phyloP scores from a whole-genome alignment of 1,140 invertebrate species.

The Eumaeus atala region DNA sequence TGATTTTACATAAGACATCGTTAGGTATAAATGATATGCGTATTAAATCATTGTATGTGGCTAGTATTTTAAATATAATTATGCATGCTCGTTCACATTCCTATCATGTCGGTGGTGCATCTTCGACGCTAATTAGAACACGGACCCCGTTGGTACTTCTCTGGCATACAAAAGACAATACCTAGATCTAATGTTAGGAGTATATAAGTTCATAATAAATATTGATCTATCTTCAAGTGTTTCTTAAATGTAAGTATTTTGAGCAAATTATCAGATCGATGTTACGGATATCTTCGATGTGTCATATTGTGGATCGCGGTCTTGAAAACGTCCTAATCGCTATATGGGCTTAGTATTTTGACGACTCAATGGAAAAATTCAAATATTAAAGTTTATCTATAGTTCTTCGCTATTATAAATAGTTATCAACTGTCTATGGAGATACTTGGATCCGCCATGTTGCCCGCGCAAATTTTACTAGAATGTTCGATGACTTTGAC shows the following conservation, averaged over 20 bases:
- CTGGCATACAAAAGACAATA: constrained; percentile 74
- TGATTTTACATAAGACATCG: constrained; percentile 4
- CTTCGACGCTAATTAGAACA: constrained; percentile 30
- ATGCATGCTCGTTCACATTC: constrained; percentile 31
- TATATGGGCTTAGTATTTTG: constrained; percentile 6
- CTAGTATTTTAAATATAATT: constrained; percentile 11
- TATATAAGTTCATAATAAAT: constrained; percentile 68
- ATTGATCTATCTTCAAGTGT: constrained; percentile 71
- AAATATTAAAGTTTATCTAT: constrained; percentile 16
- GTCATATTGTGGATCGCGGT: constrained; percentile 5
- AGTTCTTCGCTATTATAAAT: constrained; percentile 10
- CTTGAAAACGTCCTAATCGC: constrained; percentile 12
- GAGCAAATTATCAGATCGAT: constrained; percentile 55
- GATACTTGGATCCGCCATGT: constrained; percentile 12
- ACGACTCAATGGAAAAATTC: constrained; percentile 9
- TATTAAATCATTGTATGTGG: constrained; percentile 20
- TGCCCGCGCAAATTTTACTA: constrained; percentile 9
- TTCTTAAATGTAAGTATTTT: constrained; percentile 67
- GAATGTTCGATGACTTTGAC: neutral
- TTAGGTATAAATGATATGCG: constrained; percentile 3
- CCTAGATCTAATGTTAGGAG: constrained; percentile 72
- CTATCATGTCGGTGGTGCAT: constrained; percentile 47
- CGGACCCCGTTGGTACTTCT: constrained; percentile 58
- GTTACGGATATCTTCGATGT: constrained; percentile 39
- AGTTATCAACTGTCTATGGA: constrained; percentile 8